Conservation (phyloP, 2,888 invertebrate species). For the Morpho deidamia region DNA sequence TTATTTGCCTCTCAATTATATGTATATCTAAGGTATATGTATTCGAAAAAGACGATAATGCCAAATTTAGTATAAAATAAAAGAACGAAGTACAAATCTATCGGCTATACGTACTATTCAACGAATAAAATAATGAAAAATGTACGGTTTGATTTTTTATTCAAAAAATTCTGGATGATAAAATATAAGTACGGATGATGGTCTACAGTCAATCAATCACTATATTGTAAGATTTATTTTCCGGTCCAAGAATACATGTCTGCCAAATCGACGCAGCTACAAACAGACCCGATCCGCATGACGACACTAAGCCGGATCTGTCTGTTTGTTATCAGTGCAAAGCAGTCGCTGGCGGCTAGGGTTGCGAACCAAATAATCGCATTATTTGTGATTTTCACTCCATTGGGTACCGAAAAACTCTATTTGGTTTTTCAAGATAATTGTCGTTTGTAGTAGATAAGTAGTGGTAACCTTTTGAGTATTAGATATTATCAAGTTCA, state of each 20-base stretch:
- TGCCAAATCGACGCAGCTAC: conserved; percentile 6
- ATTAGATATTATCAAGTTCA: too few relatives aligned
- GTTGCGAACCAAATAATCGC: conserved; percentile 58
- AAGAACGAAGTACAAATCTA: too few relatives aligned
- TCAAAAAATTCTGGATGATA: too few relatives aligned
- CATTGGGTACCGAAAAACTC: conserved; percentile 40
- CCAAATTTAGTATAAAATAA: too few relatives aligned
- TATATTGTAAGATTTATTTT: conserved; percentile 3
- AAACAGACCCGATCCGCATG: conserved; percentile 48
- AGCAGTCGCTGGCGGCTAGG: conserved; percentile 62
- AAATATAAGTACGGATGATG: too few relatives aligned
- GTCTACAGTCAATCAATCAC: not conserved
- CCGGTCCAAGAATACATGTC: not conserved
- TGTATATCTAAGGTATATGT: too few relatives aligned
- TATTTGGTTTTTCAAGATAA: conserved; percentile 10
- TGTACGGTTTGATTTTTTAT: too few relatives aligned
- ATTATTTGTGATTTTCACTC: conserved; percentile 58
- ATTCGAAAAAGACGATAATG: too few relatives aligned
- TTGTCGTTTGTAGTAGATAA: conserved; percentile 6
- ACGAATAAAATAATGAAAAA: too few relatives aligned
- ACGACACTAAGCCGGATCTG: conserved; percentile 77
- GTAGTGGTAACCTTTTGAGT: too few relatives aligned
- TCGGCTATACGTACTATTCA: too few relatives aligned
- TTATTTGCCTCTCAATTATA: too few relatives aligned
- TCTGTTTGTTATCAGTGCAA: conserved; percentile 76